Evolutionary conservation across 2,888 invertebrate species (phyloP), one percentile per base, ranked within the genome.

Genomic region (Anodontia alba): DNA sequence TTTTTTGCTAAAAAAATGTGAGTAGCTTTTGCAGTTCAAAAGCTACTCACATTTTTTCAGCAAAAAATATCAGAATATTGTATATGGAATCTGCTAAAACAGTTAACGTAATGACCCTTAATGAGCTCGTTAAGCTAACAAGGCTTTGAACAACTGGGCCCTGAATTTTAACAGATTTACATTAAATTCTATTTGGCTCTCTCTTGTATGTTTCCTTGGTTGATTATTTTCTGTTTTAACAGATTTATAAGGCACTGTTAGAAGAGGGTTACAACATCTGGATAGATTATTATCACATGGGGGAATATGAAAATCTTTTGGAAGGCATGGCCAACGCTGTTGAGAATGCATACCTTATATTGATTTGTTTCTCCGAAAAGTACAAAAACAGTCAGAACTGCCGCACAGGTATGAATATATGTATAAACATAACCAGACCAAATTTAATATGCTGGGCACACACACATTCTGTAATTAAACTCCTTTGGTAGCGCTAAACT

Each of bases 361-460:
- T 89, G 1, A 71, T 88, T 2, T 89, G 87, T 70, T 88, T 81
- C 77, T 88, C 89, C 0, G 88, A 89, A 66, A 83, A 88, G 66
- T 89, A 89, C 42, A 87, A 87, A 71, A 73, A 83, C 49, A 89
- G 89, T 71, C 86, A 87, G 73, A 89, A 89, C 74, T 89, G 89
- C 69, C 78, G 89, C 69, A 88, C 87, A 79, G 89, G 89, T 89
- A 73, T 54, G 57, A 29, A n/a, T 38, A n/a, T 69, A 42, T 71
- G 36, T 12, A 17, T 17, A 38, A 8, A 69, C 8, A 36, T 38
- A 69, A 20, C 38, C 10, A 12, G 31, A 10, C 42, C 5, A 17
- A 33, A 29, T 7, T n/a, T 54, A 7, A 8, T 17, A 54, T 54
- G 54, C n/a, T 23, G n/a, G 26, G n/a, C 17, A 54, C 15, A 10